phyloP scores from a whole-genome alignment of 2,113 vertebrate species.

The Hydrochoerus hydrochaeris region DNA sequence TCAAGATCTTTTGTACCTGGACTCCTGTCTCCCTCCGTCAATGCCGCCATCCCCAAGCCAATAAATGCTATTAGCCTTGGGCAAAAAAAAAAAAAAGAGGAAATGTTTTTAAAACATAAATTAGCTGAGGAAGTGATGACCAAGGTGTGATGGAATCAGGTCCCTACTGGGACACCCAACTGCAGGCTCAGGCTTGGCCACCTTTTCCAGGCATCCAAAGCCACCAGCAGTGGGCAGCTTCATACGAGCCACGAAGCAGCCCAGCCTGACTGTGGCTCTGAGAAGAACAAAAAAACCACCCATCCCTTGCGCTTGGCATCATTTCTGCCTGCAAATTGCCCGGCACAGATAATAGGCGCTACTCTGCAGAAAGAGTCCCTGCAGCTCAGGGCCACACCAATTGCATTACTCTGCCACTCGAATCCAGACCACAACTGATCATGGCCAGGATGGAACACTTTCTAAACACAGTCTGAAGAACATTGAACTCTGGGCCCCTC shows the following conservation, averaged over 20 bases:
- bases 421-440: neutral
- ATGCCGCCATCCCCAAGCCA: neutral
- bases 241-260: too few relatives aligned
- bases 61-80: neutral
- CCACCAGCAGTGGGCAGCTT: neutral
- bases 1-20: too few relatives aligned
- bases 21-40: neutral
- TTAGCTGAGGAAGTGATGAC: neutral
- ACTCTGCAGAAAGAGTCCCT: neutral
- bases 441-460: neutral
- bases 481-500: neutral
- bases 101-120: neutral
- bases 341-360: neutral
- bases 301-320: neutral
- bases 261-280: neutral
- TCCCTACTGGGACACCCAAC: neutral
- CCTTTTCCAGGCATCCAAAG: neutral
- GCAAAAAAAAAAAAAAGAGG: neutral
- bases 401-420: neutral
- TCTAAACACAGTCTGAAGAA: neutral
- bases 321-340: neutral
- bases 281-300: neutral
- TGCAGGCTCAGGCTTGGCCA: rapidly evolving
- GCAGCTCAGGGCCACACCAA: neutral
- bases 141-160: neutral